Evolutionary conservation across 2,888 invertebrate species (phyloP).

Genomic region (Hetaerina titia): DNA sequence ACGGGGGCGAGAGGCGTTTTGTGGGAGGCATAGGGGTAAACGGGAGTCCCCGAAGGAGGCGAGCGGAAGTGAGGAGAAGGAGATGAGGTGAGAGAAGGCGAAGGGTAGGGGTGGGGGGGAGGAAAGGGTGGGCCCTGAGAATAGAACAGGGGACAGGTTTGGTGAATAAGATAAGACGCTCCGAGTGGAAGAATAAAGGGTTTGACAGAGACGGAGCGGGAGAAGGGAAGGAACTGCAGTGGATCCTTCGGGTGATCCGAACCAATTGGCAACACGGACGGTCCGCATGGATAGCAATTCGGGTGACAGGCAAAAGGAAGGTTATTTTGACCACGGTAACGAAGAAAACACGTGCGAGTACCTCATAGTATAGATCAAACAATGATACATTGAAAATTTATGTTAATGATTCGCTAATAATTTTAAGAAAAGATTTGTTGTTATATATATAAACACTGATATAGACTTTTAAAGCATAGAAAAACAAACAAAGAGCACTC

Average conservation of each 20-base stretch:
- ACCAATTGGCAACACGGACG: background rate
- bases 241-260: background rate
- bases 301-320: background rate
- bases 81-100: background rate
- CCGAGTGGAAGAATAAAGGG: background rate
- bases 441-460: too few species aligned
- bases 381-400: background rate
- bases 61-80: background rate
- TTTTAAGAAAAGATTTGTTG: too few species aligned
- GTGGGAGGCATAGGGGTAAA: too few species aligned
- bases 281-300: background rate
- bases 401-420: too few species aligned
- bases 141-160: background rate
- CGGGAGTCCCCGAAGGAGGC: too few species aligned
- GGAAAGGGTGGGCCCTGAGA: background rate
- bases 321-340: background rate
- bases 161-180: background rate
- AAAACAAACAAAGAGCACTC: too few species aligned
- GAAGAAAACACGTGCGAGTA: background rate
- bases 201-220: background rate
- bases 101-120: background rate
- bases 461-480: too few species aligned
- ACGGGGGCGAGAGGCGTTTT: too few species aligned
- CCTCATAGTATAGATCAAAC: background rate
- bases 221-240: background rate